A percentile compares a stretch with the other conserved stretches of the same genome.
Conservation (phyloP, 37 sponge, comb jelly and placozoan species). For the Eunapius fragilis region DNA sequence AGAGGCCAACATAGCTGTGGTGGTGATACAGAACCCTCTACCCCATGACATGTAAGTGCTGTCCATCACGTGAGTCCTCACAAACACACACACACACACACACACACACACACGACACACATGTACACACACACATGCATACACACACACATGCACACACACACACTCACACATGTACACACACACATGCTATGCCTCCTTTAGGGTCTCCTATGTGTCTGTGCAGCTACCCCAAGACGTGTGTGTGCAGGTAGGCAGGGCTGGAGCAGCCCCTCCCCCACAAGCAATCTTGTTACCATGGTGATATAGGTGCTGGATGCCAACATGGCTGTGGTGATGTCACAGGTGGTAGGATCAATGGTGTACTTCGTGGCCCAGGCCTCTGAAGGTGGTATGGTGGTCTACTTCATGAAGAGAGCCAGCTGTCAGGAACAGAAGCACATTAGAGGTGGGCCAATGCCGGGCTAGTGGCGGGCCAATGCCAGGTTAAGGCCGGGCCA, state of each 20-base stretch:
- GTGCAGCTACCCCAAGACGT: not conserved
- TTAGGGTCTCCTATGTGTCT: not conserved
- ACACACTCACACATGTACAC: not conserved
- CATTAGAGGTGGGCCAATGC: not conserved
- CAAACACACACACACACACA: not conserved
- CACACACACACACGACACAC: not conserved
- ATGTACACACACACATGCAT: not conserved
- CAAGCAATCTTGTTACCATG: not conserved
- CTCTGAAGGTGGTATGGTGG: not conserved
- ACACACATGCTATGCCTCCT: not conserved
- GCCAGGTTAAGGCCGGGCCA: not conserved
- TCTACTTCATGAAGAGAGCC: not conserved
- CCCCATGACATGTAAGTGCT: not conserved
- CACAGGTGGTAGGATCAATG: not conserved
- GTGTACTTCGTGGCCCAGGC: not conserved
- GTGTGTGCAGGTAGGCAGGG: not conserved
- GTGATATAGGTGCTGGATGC: not conserved
- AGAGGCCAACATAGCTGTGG: not conserved
- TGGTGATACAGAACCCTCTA: constrained; percentile 15
- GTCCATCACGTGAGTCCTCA: no score
- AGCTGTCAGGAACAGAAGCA: not conserved
- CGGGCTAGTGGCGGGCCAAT: not conserved
- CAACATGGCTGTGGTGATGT: not conserved
- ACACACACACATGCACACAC: no score
- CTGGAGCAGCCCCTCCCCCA: not conserved